phyloP scores from a whole-genome alignment of 2,113 vertebrate species.

The human region DNA sequence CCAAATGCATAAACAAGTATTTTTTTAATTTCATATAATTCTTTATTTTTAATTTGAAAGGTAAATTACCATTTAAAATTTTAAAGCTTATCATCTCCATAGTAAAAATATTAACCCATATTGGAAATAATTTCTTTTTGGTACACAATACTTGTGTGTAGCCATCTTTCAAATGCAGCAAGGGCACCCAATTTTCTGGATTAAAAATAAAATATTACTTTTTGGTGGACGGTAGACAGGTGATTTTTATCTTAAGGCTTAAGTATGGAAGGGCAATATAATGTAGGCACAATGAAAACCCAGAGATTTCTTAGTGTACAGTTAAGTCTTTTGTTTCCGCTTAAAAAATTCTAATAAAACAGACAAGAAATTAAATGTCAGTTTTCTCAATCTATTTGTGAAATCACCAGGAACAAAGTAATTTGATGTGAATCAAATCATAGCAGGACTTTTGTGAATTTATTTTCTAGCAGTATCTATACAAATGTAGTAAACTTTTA shows the following conservation, averaged over 20 bases:
- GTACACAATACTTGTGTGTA: background rate
- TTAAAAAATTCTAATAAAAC: background rate
- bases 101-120: background rate
- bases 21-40: background rate
- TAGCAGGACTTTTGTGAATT: background rate
- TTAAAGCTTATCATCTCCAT: background rate
- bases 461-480: background rate
- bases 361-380: background rate
- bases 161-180: background rate
- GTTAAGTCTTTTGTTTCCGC: background rate
- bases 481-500: background rate
- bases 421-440: background rate
- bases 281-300: background rate
- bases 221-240: background rate
- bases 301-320: background rate
- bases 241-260: background rate
- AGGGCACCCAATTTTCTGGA: background rate
- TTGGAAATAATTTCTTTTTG: background rate
- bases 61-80: background rate
- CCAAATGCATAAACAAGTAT: background rate
- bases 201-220: background rate
- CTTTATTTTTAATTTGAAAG: background rate
- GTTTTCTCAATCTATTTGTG: background rate
- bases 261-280: background rate
- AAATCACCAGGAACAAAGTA: background rate